Evolutionary conservation across 2,888 invertebrate genomes (phyloP), one percentile per base, ranked within the genome.

Genomic region (Tethea ocularis): DNA sequence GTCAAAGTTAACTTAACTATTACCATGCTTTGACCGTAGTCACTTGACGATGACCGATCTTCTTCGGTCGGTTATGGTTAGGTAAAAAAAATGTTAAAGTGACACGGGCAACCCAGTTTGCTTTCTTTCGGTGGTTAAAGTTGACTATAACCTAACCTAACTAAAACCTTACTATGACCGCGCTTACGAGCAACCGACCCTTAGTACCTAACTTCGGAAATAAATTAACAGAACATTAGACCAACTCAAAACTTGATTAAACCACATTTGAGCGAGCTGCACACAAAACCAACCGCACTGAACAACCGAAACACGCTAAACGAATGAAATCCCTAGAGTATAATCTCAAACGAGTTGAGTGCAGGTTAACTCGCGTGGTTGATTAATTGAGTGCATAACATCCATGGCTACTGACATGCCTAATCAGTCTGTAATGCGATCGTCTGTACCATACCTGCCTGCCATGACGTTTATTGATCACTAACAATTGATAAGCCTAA

Each of bases 371-470:
- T 75, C 75, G 73, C 72, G 72, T 72, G 72, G 72, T 75, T 80
- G 78, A 82, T 82, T 87, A 87, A 87, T 87, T 85, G 84, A 80
- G 83, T 78, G 83, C 83, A 82, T 83, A 84, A 82, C 87, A 78
- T 72, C 77, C 74, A 72, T 74, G 52, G 17, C 54, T 75, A 80
- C 78, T 73, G 80, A 80, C 78, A 72, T 76, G 72, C 76, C 80
- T 87, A 86, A 87, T 87, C 86, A 81, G 77, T 71, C 72, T 71
- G 82, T 84, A 84, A 86, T 83, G 76, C 69, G 74, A 78, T 71
- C 69, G 65, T 67, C 67, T 66, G 74, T 69, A 66, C 71, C 68
- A 72, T 63, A 67, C 68, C 72, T 63, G 67, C 64, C 64, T 73
- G 68, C 70, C 68, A 68, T 72, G 72, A 77, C 69, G 70, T 66